Percentiles rank a stretch among this genome's conserved stretches.
These are phyloP conservation scores for Callorhinus ursinus DNA, from an alignment of 2,113 vertebrate species.

Conservation along the genomic window DNA sequence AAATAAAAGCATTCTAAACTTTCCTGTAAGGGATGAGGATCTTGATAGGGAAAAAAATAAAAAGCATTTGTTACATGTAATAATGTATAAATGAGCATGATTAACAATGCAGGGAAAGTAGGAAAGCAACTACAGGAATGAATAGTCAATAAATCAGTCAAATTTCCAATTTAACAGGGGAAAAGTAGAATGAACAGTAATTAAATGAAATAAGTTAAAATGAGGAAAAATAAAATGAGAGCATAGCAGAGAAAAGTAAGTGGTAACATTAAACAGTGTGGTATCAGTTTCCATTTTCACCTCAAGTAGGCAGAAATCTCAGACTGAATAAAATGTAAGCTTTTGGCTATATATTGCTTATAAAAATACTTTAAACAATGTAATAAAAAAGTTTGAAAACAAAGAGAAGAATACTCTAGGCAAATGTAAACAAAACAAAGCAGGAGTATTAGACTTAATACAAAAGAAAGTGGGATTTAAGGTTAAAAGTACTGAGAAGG, in stretches of 20 bases:
- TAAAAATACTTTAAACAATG: background rate
- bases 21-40: background rate
- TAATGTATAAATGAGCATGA: background rate
- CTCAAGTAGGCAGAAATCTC: background rate
- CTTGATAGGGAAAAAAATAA: background rate
- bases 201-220: background rate
- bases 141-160: background rate
- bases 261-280: background rate
- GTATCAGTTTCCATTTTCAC: background rate
- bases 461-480: conserved; percentile 39
- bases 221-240: background rate
- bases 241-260: conserved; percentile 4
- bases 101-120: background rate
- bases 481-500: conserved; percentile 52
- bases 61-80: background rate
- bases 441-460: background rate
- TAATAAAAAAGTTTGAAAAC: conserved; percentile 17
- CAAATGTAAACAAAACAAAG: background rate
- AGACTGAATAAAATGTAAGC: background rate
- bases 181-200: background rate
- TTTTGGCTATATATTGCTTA: background rate
- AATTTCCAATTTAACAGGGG: background rate
- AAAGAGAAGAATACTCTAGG: background rate
- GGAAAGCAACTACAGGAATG: background rate
- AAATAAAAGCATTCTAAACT: background rate